Evolutionary conservation across 2,113 vertebrate species (phyloP).

Genomic region (Ginglymostoma cirratum): DNA sequence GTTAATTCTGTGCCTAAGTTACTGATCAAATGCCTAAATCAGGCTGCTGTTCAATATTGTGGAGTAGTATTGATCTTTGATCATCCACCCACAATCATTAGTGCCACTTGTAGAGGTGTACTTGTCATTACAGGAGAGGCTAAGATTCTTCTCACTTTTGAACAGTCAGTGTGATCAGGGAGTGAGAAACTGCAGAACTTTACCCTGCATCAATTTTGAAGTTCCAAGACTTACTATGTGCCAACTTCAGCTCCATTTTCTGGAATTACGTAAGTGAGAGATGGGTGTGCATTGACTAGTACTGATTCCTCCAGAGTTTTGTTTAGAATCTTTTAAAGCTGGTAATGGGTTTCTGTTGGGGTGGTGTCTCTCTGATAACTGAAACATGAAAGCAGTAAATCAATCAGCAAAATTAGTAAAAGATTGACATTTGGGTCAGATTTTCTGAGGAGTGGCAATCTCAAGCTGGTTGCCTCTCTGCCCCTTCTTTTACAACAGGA

Average conservation of each 20-base stretch:
- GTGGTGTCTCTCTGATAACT: not conserved
- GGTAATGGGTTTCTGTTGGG: not conserved
- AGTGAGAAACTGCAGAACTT: not conserved
- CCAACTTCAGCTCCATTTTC: not conserved
- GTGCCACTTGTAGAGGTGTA: not conserved
- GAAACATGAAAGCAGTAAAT: not conserved
- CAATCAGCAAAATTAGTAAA: not conserved
- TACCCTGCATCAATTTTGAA: not conserved
- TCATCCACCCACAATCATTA: not conserved
- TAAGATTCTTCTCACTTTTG: not conserved
- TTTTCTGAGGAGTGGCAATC: too few species aligned
- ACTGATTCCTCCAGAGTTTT: not conserved
- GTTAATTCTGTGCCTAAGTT: not conserved
- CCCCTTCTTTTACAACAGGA: too few species aligned
- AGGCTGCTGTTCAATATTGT: not conserved
- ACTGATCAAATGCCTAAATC: not conserved
- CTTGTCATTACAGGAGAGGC: not conserved
- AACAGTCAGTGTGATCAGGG: not conserved
- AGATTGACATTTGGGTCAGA: too few species aligned
- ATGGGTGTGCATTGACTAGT: not conserved
- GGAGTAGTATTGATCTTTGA: not conserved
- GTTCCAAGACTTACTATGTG: not conserved
- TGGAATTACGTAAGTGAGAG: not conserved
- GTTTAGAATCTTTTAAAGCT: not conserved
- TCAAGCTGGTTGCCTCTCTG: too few species aligned